Conservation (phyloP, 2,888 invertebrate species). For the Microplitis deprimator region DNA sequence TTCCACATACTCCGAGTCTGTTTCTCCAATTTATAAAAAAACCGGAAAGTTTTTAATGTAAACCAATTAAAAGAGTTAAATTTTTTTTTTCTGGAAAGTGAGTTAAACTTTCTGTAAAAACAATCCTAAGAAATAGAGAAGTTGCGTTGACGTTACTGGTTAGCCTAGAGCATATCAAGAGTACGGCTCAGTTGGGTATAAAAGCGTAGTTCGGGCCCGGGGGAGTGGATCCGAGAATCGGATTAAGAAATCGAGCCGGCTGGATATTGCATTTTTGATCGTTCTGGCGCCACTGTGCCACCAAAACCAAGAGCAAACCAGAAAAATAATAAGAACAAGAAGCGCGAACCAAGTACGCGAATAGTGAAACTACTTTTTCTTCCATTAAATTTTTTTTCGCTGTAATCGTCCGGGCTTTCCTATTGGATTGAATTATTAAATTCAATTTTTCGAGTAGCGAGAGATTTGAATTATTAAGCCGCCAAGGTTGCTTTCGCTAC, state of each 20-base stretch:
- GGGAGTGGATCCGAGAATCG: slow-evolving; percentile 60
- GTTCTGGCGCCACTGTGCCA: slow-evolving; percentile 52
- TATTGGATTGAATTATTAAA: slow-evolving; percentile 71
- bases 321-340: slow-evolving; percentile 18
- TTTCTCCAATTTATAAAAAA: slow-evolving; percentile 9
- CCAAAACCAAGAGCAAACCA: neutral
- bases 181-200: no score
- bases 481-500: slow-evolving; percentile 29
- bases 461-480: slow-evolving; percentile 70
- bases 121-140: slow-evolving; percentile 2
- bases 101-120: slow-evolving; percentile 5
- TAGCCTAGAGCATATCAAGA: no score
- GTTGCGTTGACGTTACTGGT: no score
- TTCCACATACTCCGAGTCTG: neutral
- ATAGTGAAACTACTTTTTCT: neutral
- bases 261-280: slow-evolving; percentile 70
- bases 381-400: slow-evolving; percentile 27
- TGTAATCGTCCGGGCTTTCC: slow-evolving; percentile 63
- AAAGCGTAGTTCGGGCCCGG: neutral
- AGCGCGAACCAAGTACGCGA: slow-evolving; percentile 24
- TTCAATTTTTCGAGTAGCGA: slow-evolving; percentile 72
- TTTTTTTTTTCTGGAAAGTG: neutral
- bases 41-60: slow-evolving; percentile 30
- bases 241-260: slow-evolving; percentile 69
- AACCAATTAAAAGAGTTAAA: slow-evolving; percentile 6